Base-by-base conservation (phyloP, 2,113 vertebrate species). In the Nycticryphes semicollaris region DNA sequence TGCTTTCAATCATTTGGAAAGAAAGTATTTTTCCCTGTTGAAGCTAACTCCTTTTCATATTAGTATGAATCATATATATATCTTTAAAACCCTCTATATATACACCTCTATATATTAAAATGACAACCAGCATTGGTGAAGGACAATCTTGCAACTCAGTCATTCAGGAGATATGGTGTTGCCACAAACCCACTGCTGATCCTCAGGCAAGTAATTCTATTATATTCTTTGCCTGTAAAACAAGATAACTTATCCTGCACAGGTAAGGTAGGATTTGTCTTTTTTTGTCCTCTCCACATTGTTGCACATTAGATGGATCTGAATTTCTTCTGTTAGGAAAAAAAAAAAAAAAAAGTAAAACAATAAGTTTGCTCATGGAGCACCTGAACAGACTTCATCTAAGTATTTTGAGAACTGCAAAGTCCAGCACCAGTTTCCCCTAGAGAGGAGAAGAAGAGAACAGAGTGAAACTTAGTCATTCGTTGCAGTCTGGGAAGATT, bases 1-100 rank as follows among this genome's bases (percentile, higher is more conserved):
- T 77, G 63, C 24, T 94, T 96, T 91, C 62, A 56, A 47, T 54
- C 35, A 45, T 75, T 94, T 94, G 30, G 53, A 94, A 95, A 28
- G 45, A 63, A 59, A 90, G 79, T 56, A 48, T 94, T 96, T 94
- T 85, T 66, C 51, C 37, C 27, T 35, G n/a, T 7, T 70, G 47
- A 87, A 93, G 22, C 57, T 64, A 81, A 92, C 84, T 87, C 47
- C 50, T 84, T 84, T 91, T 50, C 5, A 6, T 84, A 89, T 57
- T 88, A 90, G 56, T 47, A 84, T 68, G 53, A 87, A 76, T 79
- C 48, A 73, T 41, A 87, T 81, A 94, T n/a, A 15, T 94, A 89
- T 35, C 41, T 90, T 72, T 62, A 93, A 92, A 93, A 84, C 37
- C 47, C 47, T 47, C 47, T 21, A 18, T 47, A 47, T 21, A 47